A percentile compares a stretch with the other conserved stretches of the same genome.
Conservation (phyloP, 2,888 invertebrate species). For the Gryllus longicercus region DNA sequence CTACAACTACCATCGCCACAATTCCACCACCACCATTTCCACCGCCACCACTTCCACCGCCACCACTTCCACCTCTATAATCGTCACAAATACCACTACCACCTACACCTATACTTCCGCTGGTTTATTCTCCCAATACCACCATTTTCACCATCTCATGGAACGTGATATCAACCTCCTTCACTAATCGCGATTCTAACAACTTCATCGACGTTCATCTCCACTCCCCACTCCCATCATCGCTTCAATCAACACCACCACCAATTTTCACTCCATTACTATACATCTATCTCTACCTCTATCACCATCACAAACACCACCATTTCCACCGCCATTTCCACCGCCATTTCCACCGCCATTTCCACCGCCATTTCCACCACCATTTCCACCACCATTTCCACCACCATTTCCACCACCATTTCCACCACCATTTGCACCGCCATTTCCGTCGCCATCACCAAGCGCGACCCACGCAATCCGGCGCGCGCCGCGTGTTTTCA, state of each 20-base stretch:
- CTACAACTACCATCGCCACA: slow-evolving; percentile 34
- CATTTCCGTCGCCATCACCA: background rate
- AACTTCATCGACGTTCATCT: too few relatives aligned
- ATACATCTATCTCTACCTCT: too few relatives aligned
- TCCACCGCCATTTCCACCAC: too few relatives aligned
- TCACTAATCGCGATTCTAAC: too few relatives aligned
- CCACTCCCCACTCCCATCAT: background rate
- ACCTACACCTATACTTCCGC: slow-evolving; percentile 25
- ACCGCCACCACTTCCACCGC: slow-evolving; percentile 37
- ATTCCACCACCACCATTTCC: slow-evolving; percentile 40
- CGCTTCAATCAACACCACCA: background rate
- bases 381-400: too few relatives aligned
- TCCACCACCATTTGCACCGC: background rate
- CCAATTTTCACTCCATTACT: background rate
- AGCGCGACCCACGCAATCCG: background rate
- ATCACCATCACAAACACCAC: too few relatives aligned
- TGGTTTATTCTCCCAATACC: too few relatives aligned
- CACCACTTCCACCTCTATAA: background rate
- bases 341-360: too few relatives aligned
- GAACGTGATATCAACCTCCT: background rate
- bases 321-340: too few relatives aligned
- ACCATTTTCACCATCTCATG: background rate
- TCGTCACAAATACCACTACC: slow-evolving; percentile 22
- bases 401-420: background rate
- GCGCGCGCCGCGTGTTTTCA: background rate